Evolutionary conservation across 2,888 invertebrate genomes (phyloP), one percentile per base, ranked within the genome.

Genomic region (Lithophane leautieri): DNA sequence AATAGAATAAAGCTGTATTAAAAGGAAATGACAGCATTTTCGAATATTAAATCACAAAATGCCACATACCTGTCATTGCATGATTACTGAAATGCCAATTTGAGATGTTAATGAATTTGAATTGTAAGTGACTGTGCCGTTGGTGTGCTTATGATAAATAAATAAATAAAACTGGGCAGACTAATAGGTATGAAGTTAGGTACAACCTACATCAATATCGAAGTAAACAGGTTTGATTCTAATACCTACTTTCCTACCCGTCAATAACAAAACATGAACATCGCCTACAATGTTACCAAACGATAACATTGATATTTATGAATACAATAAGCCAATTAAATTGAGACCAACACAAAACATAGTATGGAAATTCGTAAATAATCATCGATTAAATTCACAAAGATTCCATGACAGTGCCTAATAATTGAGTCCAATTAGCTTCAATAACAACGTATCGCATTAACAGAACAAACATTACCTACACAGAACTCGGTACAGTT

Each of bases 401-500:
- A 83, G 79, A 66, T 71, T 63, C 75, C 74, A 68, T 76, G 68
- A 75, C 61, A 80, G 80, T 61, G 50, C 42, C 56, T 76, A 67
- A 71, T 78, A 86, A 83, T 76, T 40, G 28, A 78, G 65, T 34
- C 74, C 79, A 89, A 86, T 86, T 87, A 83, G 72, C 76, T 75
- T 62, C 70, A 88, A 83, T 75, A 84, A 84, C 73, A 83, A 81
- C 76, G 73, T 76, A 83, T 73, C 70, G 56, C 52, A 74, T 79
- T 79, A 81, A 66, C 74, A 56, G 52, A 73, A 80, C 68, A 74
- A 86, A 81, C 65, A 78, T 76, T 65, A 78, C 61, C 58, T 44
- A 75, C 28, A 52, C 74, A 68, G 50, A 47, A 67, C 52, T 72
- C 44, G 14, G n/a, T 65, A 73, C 25, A 79, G 61, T 79, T 81